These are phyloP conservation scores for Drosophila paracracens DNA, from an alignment of 2,888 invertebrate species.

Conservation along the genomic window DNA sequence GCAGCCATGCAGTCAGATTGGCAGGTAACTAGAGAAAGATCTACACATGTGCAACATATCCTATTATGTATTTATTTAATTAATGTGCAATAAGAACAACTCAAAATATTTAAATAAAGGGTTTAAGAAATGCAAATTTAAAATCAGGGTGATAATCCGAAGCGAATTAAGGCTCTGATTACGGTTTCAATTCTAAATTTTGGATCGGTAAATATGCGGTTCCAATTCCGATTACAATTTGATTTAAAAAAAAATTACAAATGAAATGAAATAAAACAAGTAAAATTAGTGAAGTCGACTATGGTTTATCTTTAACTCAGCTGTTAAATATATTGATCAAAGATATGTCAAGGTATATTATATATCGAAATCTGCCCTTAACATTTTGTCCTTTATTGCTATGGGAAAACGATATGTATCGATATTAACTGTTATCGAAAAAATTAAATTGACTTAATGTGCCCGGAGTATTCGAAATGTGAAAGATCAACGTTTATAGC, in stretches of 20 bases:
- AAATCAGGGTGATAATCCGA: neutral
- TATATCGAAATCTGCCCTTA: no score
- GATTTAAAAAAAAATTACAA: neutral
- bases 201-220: neutral
- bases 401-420: no score
- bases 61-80: neutral
- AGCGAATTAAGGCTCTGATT: neutral
- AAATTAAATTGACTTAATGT: no score
- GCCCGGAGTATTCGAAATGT: neutral
- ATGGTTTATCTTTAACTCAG: neutral
- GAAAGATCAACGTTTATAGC: neutral
- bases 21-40: constrained; percentile 87
- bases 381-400: no score
- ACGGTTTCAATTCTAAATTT: neutral
- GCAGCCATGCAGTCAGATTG: constrained; percentile 90
- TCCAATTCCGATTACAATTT: neutral
- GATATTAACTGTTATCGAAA: no score
- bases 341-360: no score
- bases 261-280: neutral
- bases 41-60: neutral
- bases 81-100: neutral
- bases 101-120: neutral
- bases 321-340: neutral
- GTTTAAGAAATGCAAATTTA: neutral
- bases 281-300: neutral